These are phyloP conservation scores for Cyprinus carpio DNA, from an alignment of 2,113 vertebrate genomes.

Conservation along the genomic window DNA sequence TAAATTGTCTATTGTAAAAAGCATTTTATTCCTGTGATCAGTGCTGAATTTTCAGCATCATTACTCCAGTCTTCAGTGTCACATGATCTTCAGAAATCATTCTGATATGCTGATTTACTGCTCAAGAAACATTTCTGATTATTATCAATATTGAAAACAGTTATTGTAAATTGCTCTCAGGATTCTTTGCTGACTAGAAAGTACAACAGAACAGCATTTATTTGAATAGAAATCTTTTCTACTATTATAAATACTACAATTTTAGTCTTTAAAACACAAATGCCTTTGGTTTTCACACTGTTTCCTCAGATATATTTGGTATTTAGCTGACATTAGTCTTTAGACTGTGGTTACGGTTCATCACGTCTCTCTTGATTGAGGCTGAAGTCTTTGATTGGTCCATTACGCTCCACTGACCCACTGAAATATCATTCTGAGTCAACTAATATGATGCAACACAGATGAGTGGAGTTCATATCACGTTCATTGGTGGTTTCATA, in stretches of 20 bases:
- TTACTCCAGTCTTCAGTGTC: neutral
- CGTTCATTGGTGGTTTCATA: neutral
- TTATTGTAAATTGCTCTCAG: neutral
- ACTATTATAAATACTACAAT: no score
- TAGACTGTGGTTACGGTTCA: neutral
- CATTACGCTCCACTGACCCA: neutral
- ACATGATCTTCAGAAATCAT: no score
- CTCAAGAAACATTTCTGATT: neutral
- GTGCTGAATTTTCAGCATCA: no score
- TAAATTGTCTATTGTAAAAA: neutral
- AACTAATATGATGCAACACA: neutral
- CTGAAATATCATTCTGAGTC: neutral
- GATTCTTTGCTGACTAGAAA: neutral
- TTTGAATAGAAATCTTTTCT: neutral
- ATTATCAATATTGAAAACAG: neutral
- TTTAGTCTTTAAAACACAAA: no score
- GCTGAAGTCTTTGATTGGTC: neutral
- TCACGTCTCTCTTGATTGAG: neutral
- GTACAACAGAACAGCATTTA: neutral
- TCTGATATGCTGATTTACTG: neutral
- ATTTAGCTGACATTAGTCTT: neutral
- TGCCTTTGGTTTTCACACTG: no score
- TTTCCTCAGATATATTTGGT: neutral
- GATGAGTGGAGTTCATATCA: conserved; percentile 2
- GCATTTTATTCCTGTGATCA: neutral